Evolutionary conservation across 2,113 vertebrate genomes (phyloP).

Genomic region (Probosciger aterrimus): DNA sequence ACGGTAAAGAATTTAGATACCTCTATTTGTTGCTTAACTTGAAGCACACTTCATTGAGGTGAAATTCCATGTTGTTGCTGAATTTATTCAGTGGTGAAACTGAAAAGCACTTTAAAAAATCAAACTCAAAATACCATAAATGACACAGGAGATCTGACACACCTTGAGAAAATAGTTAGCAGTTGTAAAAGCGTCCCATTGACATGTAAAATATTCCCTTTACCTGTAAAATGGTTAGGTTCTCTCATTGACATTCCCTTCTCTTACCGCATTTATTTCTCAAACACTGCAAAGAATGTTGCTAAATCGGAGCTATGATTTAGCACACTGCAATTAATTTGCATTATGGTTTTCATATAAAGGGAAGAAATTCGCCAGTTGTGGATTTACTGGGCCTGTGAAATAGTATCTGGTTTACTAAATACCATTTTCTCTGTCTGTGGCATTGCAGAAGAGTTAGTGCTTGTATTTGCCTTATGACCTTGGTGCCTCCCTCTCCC

Average conservation of each 20-base stretch:
- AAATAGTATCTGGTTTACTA: neutral
- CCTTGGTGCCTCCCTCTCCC: neutral
- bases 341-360: neutral
- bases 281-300: neutral
- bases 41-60: neutral
- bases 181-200: neutral
- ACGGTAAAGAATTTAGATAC: neutral
- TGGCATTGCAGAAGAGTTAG: neutral
- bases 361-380: neutral
- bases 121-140: neutral
- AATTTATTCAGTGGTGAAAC: neutral
- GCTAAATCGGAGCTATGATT: conserved; percentile 27
- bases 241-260: neutral
- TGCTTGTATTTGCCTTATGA: neutral
- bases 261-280: neutral
- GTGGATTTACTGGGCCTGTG: neutral
- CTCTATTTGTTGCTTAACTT: neutral
- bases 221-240: neutral
- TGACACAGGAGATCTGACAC: neutral
- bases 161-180: neutral
- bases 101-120: neutral
- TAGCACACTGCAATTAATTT: conserved; percentile 21
- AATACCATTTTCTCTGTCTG: neutral
- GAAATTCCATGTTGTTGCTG: neutral
- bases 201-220: neutral